Conservation (phyloP, 2,888 invertebrate species). For the Drosophila aldrichi region DNA sequence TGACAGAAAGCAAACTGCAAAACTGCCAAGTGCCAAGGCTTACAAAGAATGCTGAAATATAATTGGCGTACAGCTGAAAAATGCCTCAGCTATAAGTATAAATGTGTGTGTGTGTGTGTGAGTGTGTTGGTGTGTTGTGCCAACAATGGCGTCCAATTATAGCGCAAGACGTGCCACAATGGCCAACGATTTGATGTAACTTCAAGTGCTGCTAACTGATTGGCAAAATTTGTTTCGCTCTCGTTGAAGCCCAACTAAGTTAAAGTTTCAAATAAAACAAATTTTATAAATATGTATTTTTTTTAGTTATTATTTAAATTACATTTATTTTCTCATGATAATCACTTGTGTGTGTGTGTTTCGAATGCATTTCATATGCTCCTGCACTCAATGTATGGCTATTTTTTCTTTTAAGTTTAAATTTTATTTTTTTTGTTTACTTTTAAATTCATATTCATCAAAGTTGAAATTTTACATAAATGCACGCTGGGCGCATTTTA, state of each 20-base stretch:
- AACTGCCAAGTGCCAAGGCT: constrained; percentile 67
- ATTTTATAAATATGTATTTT: not conserved
- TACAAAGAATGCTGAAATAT: constrained; percentile 72
- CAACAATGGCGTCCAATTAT: constrained; percentile 76
- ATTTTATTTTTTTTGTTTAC: constrained; percentile 29
- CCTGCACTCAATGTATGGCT: constrained; percentile 48
- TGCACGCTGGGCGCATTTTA: constrained; percentile 64
- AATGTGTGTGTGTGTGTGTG: constrained; percentile 16
- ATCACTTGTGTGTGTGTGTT: constrained; percentile 60
- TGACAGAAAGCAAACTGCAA: constrained; percentile 75
- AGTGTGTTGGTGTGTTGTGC: constrained; percentile 33
- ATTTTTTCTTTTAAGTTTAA: constrained; percentile 34
- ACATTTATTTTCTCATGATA: constrained; percentile 80
- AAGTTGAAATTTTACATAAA: constrained; percentile 72
- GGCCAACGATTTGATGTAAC: constrained; percentile 57
- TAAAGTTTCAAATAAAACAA: constrained; percentile 4
- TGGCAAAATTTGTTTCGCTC: constrained; percentile 25
- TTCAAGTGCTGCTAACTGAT: constrained; percentile 52
- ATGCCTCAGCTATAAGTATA: constrained; percentile 22
- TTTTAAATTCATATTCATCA: constrained; percentile 76
- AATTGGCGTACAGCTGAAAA: constrained; percentile 65
- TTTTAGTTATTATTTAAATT: constrained; percentile 76
- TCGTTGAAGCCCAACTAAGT: not conserved
- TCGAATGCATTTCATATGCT: constrained; percentile 53
- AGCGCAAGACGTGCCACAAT: constrained; percentile 58